Evolutionary conservation across 2,888 invertebrate genomes (phyloP).

Genomic region (Odontothrips loti): DNA sequence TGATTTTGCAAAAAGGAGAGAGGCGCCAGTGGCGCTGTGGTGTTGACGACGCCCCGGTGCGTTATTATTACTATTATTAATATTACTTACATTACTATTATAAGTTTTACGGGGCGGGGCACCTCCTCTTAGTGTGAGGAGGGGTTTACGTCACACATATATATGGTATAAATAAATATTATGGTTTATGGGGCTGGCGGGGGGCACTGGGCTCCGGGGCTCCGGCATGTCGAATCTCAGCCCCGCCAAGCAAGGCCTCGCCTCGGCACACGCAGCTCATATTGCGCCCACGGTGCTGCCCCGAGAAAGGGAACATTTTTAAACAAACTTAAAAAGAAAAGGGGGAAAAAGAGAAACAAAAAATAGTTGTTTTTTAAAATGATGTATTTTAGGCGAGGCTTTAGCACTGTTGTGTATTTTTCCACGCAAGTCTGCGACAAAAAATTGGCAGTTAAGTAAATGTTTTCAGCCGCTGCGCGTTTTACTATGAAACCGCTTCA

Average conservation of each 20-base stretch:
- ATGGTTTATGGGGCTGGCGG: constrained; percentile 19
- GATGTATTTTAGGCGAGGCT: constrained; percentile 24
- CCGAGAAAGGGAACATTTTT: constrained; percentile 24
- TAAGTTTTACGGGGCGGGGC: background rate
- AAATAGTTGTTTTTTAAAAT: background rate
- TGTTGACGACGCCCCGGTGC: background rate
- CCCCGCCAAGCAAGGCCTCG: constrained; percentile 12
- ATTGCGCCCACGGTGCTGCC: constrained; percentile 18
- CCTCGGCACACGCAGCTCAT: constrained; percentile 15
- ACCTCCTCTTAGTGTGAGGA: background rate
- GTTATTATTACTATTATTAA: background rate
- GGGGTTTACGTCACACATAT: background rate
- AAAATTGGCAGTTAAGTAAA: constrained; percentile 9
- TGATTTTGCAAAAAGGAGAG: too few species aligned
- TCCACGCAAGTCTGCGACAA: constrained; percentile 15
- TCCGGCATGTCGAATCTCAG: background rate
- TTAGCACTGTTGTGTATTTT: constrained; percentile 22
- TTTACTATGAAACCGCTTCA: constrained; percentile 14
- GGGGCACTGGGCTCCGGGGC: background rate
- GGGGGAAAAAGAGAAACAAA: background rate
- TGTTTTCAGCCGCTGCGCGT: constrained; percentile 8
- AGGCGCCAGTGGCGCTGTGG: background rate
- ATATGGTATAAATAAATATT: constrained; percentile 2
- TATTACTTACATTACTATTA: background rate
- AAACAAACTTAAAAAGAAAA: constrained; percentile 12